Evolutionary conservation across 2,113 vertebrate species (phyloP).

Genomic region (Lagenorhynchus albirostris): DNA sequence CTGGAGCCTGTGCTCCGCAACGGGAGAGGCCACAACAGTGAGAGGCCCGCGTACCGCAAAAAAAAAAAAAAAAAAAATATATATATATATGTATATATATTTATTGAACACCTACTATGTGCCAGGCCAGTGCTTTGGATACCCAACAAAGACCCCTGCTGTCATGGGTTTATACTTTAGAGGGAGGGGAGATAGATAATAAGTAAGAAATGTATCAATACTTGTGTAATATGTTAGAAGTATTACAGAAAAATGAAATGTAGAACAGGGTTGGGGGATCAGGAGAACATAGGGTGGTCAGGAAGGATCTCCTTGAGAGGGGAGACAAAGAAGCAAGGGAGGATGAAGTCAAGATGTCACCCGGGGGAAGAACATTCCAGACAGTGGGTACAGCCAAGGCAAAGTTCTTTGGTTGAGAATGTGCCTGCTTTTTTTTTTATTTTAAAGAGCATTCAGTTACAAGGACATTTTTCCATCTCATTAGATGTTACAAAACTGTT

Average conservation of each 20-base stretch:
- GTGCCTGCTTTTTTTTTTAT: not conserved
- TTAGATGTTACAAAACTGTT: not conserved
- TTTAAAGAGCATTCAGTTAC: not conserved
- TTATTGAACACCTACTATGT: no score
- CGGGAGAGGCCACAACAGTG: no score
- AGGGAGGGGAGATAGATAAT: not conserved
- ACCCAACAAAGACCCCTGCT: not conserved
- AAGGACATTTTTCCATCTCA: not conserved
- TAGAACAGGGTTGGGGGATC: not conserved
- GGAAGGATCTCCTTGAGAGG: not conserved
- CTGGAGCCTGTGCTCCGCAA: no score
- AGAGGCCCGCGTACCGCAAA: no score
- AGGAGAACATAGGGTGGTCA: not conserved
- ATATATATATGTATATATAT: no score
- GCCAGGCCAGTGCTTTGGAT: not conserved
- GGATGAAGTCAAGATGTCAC: not conserved
- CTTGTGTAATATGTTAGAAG: no score
- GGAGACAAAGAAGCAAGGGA: not conserved
- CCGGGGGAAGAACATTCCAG: not conserved
- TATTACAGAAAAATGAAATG: not conserved
- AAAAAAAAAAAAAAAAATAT: no score
- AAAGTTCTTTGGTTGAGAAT: not conserved
- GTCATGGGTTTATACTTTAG: not conserved
- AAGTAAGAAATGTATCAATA: not conserved
- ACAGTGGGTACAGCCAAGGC: not conserved